phyloP scores from a whole-genome alignment of 2,888 invertebrate genomes.

The Orthosia gracilis region DNA sequence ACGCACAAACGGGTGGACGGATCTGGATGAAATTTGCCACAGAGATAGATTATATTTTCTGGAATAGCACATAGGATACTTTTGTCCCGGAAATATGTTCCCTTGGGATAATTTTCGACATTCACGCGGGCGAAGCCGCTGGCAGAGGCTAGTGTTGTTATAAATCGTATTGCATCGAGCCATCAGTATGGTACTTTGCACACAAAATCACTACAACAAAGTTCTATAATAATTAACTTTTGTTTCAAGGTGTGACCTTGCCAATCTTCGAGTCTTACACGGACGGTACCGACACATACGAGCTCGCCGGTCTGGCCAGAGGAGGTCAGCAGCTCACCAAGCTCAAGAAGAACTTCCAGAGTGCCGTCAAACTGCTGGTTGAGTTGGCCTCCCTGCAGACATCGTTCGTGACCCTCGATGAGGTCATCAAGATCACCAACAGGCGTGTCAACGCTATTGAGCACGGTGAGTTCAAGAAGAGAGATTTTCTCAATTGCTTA shows the following conservation, averaged over 20 bases:
- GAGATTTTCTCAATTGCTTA: too few species aligned
- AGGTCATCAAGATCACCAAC: conserved; percentile 99
- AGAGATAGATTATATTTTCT: too few species aligned
- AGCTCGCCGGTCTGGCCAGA: conserved; percentile 98
- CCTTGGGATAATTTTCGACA: too few species aligned
- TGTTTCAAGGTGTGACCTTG: conserved; percentile 95
- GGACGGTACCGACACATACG: conserved; percentile 99
- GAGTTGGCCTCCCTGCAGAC: conserved; percentile 99
- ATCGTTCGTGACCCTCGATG: conserved; percentile 99
- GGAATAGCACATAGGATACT: too few species aligned
- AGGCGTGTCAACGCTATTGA: conserved; percentile 99
- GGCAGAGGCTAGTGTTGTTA: too few species aligned
- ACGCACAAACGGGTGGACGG: too few species aligned
- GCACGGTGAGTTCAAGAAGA: conserved; percentile 93
- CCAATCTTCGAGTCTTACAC: conserved; percentile 98
- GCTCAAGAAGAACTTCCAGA: conserved; percentile 99
- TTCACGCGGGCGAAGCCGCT: too few species aligned
- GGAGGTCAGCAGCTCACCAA: conserved; percentile 99
- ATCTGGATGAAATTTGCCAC: too few species aligned
- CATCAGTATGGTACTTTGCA: too few species aligned
- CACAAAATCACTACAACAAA: too few species aligned
- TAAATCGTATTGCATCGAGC: too few species aligned
- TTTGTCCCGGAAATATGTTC: too few species aligned
- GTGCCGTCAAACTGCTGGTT: conserved; percentile 98
- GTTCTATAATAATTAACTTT: background rate